These are phyloP conservation scores for Campaea margaritaria DNA, from an alignment of 2,888 invertebrate species.

Conservation along the genomic window DNA sequence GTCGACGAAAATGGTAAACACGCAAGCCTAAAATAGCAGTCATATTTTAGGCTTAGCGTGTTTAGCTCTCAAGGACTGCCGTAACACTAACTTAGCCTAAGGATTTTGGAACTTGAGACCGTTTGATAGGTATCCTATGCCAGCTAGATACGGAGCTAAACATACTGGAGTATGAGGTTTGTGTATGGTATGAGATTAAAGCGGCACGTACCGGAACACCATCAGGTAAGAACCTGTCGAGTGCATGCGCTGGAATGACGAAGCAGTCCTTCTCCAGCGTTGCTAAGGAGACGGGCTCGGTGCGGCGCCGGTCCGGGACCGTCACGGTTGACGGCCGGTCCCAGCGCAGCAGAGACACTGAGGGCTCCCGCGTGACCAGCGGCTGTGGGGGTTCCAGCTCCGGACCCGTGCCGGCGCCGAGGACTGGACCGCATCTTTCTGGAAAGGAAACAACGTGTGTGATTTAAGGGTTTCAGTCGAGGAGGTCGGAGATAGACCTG, in stretches of 20 bases:
- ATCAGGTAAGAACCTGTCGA: conserved; percentile 94
- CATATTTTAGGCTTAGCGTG: too few relatives aligned
- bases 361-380: conserved; percentile 88
- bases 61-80: too few relatives aligned
- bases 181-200: too few relatives aligned
- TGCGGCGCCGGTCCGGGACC: conserved; percentile 68
- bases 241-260: conserved; percentile 95
- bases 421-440: conserved; percentile 91
- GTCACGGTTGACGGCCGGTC: conserved; percentile 73
- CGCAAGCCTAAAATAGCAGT: too few relatives aligned
- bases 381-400: conserved; percentile 90
- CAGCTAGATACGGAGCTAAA: too few relatives aligned
- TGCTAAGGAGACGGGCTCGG: conserved; percentile 91
- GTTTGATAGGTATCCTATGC: too few relatives aligned
- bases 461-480: too few relatives aligned
- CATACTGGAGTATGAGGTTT: too few relatives aligned
- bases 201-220: conserved; percentile 90
- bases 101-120: too few relatives aligned
- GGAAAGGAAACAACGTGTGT: conserved; percentile 43
- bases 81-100: too few relatives aligned
- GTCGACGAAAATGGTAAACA: too few relatives aligned
- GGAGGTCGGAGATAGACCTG: too few relatives aligned
- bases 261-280: conserved; percentile 96
- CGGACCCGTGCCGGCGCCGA: conserved; percentile 86
- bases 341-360: conserved; percentile 85